Conservation (phyloP, 2,888 invertebrate species). For the Phalera bucephala region DNA sequence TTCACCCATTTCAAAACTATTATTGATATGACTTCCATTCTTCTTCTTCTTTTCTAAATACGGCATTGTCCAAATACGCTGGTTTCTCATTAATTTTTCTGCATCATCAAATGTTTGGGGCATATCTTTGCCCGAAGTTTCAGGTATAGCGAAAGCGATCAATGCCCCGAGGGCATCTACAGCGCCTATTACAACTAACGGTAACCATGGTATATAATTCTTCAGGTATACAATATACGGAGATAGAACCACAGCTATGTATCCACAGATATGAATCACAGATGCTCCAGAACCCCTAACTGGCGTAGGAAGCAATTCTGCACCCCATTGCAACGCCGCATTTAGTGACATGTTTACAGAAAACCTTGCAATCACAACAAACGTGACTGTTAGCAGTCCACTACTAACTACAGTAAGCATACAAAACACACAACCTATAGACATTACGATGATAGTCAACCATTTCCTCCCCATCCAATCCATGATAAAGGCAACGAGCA, state of each 20-base stretch:
- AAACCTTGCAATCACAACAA: slow-evolving; percentile 55
- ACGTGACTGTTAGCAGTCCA: too few relatives aligned
- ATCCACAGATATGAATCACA: slow-evolving; percentile 53
- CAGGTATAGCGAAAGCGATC: slow-evolving; percentile 6
- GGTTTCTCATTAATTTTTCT: not conserved
- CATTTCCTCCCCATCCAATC: too few relatives aligned
- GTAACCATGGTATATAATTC: not conserved
- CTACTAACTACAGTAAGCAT: too few relatives aligned
- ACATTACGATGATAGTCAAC: too few relatives aligned
- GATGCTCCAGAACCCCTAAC: slow-evolving; percentile 56
- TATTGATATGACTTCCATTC: too few relatives aligned
- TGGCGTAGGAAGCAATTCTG: slow-evolving; percentile 54
- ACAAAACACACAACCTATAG: too few relatives aligned
- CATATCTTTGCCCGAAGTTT: slow-evolving; percentile 8
- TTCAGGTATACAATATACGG: slow-evolving; percentile 34
- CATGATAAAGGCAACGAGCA: too few relatives aligned
- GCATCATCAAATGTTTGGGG: slow-evolving; percentile 10
- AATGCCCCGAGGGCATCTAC: not conserved
- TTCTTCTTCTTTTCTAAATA: too few relatives aligned
- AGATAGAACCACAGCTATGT: slow-evolving; percentile 47
- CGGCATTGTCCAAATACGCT: too few relatives aligned
- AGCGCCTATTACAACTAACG: not conserved
- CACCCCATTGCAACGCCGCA: slow-evolving; percentile 52
- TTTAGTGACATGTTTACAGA: slow-evolving; percentile 51
- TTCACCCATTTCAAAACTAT: too few relatives aligned